phyloP scores from a whole-genome alignment of 2,797 vertebrate genomes.

The Chloroceryle amazona region DNA sequence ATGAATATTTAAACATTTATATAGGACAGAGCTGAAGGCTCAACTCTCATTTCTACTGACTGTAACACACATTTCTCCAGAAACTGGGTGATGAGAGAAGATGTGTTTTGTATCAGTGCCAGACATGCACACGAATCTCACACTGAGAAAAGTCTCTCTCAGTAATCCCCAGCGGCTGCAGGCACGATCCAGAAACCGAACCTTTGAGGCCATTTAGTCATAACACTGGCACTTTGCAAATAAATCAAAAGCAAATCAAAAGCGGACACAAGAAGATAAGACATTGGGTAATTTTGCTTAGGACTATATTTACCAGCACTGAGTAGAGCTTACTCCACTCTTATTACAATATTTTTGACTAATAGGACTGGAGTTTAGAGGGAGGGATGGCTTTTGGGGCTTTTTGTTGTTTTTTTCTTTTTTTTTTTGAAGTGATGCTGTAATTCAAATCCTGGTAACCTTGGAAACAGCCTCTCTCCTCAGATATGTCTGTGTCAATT shows the following conservation, averaged over 20 bases:
- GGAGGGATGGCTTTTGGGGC: background rate
- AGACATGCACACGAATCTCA: background rate
- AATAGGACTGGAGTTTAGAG: background rate
- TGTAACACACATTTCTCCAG: background rate
- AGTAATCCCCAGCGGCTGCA: background rate
- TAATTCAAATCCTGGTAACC: constrained; percentile 48
- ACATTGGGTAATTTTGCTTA: background rate
- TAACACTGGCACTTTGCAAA: background rate
- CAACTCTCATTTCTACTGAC: background rate
- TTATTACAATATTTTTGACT: background rate
- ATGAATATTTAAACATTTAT: constrained; percentile 25
- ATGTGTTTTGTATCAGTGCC: background rate
- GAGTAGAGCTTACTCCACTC: background rate
- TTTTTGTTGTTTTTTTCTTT: too few relatives aligned
- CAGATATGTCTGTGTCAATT: constrained; percentile 47
- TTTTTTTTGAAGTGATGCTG: background rate
- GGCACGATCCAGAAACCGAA: background rate
- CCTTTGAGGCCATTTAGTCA: constrained; percentile 11
- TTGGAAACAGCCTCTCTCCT: constrained; percentile 59
- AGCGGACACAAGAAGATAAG: background rate
- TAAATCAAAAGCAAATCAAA: constrained; percentile 34
- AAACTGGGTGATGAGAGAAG: background rate
- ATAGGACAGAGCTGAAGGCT: background rate
- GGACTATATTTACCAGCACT: background rate
- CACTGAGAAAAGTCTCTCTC: background rate